These are phyloP conservation scores for Epinotia ramella DNA, from an alignment of 2,888 invertebrate species.

Conservation along the genomic window DNA sequence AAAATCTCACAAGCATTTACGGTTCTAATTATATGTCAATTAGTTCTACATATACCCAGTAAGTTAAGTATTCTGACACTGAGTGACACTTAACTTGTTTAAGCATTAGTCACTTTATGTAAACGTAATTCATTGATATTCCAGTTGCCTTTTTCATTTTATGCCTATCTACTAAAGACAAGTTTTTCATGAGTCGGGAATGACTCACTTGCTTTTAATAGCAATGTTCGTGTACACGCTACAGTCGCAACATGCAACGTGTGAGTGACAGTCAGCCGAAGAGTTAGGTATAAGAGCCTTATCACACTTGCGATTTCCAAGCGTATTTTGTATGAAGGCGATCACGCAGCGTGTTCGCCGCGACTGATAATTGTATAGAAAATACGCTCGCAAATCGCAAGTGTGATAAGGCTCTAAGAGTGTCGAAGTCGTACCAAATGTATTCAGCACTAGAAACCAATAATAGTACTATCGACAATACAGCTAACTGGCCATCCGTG, in stretches of 20 bases:
- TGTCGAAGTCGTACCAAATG: neutral
- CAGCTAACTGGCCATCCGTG: too few relatives aligned
- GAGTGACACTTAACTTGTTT: constrained; percentile 6
- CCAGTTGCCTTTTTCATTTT: constrained; percentile 26
- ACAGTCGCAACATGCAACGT: neutral
- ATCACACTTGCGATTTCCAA: too few relatives aligned
- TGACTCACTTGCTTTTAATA: constrained; percentile 37
- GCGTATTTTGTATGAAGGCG: too few relatives aligned
- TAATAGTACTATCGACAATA: too few relatives aligned
- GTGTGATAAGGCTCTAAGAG: too few relatives aligned
- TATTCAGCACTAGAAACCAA: neutral
- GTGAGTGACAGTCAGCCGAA: constrained; percentile 14
- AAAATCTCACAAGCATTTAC: neutral
- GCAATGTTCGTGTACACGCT: constrained; percentile 22
- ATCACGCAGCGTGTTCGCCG: too few relatives aligned
- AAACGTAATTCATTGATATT: constrained; percentile 15
- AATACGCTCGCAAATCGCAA: too few relatives aligned
- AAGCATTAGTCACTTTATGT: constrained; percentile 3
- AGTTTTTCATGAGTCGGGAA: constrained; percentile 30
- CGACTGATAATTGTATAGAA: too few relatives aligned
- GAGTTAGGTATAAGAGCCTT: too few relatives aligned
- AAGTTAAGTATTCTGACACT: neutral
- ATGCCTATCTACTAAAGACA: constrained; percentile 20
- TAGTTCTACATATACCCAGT: neutral
- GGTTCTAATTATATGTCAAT: neutral